Conservation (phyloP, 2,113 vertebrate species). For the Mohoua ochrocephala region DNA sequence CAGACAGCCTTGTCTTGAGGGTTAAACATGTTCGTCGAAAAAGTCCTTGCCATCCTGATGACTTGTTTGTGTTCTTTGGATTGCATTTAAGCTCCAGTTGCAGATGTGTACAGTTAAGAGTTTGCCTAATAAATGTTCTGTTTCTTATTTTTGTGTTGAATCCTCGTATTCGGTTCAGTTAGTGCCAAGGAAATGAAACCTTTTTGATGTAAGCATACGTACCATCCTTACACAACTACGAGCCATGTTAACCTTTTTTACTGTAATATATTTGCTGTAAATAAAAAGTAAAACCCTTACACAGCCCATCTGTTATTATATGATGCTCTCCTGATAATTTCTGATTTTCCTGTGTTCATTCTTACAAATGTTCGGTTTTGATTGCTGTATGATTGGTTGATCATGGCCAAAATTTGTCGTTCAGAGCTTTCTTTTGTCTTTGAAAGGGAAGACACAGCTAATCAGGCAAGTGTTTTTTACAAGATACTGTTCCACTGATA, state of each 20-base stretch:
- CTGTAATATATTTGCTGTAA: conserved; percentile 64
- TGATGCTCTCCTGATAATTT: not conserved
- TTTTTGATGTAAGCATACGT: not conserved
- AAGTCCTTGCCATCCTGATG: not conserved
- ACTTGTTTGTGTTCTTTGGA: conserved; percentile 20
- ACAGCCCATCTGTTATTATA: not conserved
- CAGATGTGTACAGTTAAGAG: conserved; percentile 24
- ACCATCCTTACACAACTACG: not conserved
- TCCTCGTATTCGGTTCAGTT: not conserved
- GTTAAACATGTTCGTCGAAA: not conserved
- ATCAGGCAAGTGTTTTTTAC: not conserved
- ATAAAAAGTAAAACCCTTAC: conserved; percentile 24
- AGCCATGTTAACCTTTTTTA: conserved; percentile 30
- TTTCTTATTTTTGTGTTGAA: conserved; percentile 21
- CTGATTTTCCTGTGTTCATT: not conserved
- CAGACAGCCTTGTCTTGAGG: conserved; percentile 21
- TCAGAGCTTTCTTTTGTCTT: not conserved
- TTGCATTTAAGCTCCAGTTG: not conserved
- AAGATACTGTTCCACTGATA: not conserved
- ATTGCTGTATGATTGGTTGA: not conserved
- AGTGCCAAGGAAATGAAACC: conserved; percentile 2
- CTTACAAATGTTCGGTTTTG: not conserved
- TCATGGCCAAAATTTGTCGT: not conserved
- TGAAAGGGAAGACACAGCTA: not conserved
- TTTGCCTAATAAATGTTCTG: conserved; percentile 24